Conservation (phyloP, 2,113 vertebrate species). For the Gymnorhina tibicen region DNA sequence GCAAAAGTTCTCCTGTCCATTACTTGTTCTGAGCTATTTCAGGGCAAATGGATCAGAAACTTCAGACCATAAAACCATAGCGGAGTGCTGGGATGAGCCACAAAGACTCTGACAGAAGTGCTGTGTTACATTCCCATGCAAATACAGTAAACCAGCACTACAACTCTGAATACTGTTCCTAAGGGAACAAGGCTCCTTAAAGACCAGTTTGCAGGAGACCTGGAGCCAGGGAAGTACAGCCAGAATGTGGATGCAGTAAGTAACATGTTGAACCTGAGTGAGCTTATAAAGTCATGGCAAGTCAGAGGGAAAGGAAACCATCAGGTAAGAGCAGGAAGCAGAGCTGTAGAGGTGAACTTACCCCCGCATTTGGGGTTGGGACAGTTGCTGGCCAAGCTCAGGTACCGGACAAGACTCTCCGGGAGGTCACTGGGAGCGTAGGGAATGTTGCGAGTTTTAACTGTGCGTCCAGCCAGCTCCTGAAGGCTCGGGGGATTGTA, state of each 20-base stretch:
- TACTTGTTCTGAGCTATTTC: neutral
- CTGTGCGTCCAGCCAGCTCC: slow-evolving; percentile 76
- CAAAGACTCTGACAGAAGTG: neutral
- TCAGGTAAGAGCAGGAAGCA: neutral
- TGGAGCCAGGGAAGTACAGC: neutral
- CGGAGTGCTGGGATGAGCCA: neutral
- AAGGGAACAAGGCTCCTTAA: neutral
- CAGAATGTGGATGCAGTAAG: neutral
- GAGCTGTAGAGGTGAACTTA: slow-evolving; percentile 52
- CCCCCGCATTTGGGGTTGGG: slow-evolving; percentile 96
- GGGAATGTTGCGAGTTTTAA: slow-evolving; percentile 72
- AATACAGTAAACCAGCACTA: neutral
- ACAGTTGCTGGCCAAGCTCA: slow-evolving; percentile 93
- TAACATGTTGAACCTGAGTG: neutral
- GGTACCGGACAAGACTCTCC: slow-evolving; percentile 82
- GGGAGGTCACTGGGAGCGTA: slow-evolving; percentile 84
- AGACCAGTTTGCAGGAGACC: neutral
- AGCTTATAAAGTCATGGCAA: neutral
- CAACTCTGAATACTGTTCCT: neutral
- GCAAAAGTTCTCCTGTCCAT: neutral
- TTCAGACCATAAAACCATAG: neutral
- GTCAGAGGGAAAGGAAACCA: neutral
- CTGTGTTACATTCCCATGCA: neutral
- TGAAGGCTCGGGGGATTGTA: slow-evolving; percentile 77
- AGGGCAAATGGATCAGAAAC: fast-evolving